Percentiles rank a stretch among this genome's conserved stretches.
phyloP scores from a whole-genome alignment of 37 sponge, comb jelly and placozoan species.

The Oscarella lobularis region DNA sequence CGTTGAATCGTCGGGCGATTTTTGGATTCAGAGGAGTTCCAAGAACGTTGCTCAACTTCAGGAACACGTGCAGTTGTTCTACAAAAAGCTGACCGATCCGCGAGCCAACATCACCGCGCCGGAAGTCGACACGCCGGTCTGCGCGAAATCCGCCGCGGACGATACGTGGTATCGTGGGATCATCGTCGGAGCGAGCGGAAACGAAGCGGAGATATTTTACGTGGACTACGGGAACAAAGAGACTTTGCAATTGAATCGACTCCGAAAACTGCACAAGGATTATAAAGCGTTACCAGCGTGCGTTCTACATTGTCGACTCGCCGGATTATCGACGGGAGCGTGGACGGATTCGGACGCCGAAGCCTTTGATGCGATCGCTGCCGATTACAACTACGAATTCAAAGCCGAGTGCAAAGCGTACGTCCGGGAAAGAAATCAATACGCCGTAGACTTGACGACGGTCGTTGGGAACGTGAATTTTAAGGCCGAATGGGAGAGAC shows the following conservation, averaged over 20 bases:
- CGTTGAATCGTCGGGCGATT: neutral
- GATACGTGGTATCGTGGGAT: conserved; percentile 59
- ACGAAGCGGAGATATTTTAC: conserved; percentile 21
- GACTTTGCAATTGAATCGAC: conserved; percentile 2
- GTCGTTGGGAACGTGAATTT: no score
- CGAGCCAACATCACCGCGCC: neutral
- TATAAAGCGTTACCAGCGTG: no score
- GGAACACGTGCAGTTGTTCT: neutral
- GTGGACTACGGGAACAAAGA: conserved; percentile 72
- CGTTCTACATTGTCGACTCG: no score
- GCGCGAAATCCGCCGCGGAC: conserved; percentile 43
- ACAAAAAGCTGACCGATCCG: neutral
- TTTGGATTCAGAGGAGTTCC: neutral
- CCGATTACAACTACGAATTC: no score
- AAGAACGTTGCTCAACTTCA: neutral
- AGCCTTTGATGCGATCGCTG: no score
- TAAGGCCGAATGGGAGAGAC: no score
- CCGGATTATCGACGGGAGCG: no score
- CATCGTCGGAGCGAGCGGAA: conserved; percentile 13
- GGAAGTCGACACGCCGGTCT: conserved; percentile 32
- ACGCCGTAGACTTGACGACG: no score
- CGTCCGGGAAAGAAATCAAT: no score
- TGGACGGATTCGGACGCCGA: no score
- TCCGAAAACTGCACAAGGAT: conserved; percentile 12
- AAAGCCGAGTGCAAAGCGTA: no score